Evolutionary conservation across 2,797 vertebrate species (phyloP).

Genomic region (Oreortyx pictus): DNA sequence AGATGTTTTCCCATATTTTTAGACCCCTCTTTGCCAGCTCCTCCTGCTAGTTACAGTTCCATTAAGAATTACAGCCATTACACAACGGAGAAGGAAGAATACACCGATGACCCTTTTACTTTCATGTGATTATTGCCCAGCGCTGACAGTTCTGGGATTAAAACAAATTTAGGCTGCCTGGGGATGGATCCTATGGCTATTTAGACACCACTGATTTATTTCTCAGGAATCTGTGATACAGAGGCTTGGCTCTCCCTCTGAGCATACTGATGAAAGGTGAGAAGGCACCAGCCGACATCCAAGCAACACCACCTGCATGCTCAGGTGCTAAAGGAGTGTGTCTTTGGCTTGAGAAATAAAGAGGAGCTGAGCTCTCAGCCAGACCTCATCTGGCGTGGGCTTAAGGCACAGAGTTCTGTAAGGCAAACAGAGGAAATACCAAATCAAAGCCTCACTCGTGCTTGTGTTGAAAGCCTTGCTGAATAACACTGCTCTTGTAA

Average conservation of each 20-base stretch:
- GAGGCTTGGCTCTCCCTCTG: not conserved
- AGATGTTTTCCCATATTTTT: slow-evolving; percentile 32
- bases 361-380: not conserved
- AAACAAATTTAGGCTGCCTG: not conserved
- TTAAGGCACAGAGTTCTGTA: not conserved
- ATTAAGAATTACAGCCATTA: not conserved
- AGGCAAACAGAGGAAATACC: not conserved
- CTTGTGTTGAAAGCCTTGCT: not conserved
- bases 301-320: not conserved
- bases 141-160: not conserved
- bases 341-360: not conserved
- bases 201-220: not conserved
- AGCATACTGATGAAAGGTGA: not conserved
- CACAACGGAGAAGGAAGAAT: not conserved
- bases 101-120: not conserved
- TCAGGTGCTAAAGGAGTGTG: not conserved
- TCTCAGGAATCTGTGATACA: not conserved
- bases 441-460: not conserved
- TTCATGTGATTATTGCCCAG: not conserved
- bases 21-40: not conserved
- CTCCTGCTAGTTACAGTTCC: not conserved
- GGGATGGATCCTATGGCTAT: not conserved
- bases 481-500: not conserved
- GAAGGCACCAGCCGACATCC: not conserved
- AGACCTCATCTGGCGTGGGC: not conserved